Evolutionary conservation across 1,140 invertebrate genomes (phyloP).

Genomic region (Tetranychus urticae): DNA sequence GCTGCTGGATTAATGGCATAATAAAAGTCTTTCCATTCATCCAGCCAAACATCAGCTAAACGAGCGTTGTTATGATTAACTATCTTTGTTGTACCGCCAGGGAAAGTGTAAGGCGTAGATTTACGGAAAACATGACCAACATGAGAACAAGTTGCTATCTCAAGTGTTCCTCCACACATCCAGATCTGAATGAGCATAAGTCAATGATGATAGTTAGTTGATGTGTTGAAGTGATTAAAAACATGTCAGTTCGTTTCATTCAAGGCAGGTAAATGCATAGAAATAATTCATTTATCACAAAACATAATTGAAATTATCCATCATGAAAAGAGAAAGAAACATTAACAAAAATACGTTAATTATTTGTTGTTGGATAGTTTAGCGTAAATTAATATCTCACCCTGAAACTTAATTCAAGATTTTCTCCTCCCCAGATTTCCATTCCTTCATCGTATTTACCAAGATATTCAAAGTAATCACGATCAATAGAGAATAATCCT

Average conservation of each 20-base stretch:
- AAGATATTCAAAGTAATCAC: conserved; percentile 87
- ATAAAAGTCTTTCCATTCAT: conserved; percentile 94
- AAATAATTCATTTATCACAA: background rate
- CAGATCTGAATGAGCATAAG: conserved; percentile 36
- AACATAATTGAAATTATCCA: background rate
- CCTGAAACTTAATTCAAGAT: conserved; percentile 1
- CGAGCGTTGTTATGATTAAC: conserved; percentile 95
- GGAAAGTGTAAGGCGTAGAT: conserved; percentile 95
- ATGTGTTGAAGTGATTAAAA: no score
- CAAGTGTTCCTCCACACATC: conserved; percentile 26
- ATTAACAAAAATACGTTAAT: no score
- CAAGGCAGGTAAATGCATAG: no score
- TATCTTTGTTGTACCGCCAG: conserved; percentile 86
- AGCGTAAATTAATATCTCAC: background rate
- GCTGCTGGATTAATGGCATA: conserved; percentile 91
- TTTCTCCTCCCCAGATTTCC: conserved; percentile 82
- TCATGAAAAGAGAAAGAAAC: background rate
- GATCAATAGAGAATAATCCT: conserved; percentile 85
- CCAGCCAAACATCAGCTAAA: conserved; percentile 88
- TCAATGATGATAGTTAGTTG: no score
- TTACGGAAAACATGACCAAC: conserved; percentile 94
- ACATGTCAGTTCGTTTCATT: no score
- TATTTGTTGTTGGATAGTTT: no score
- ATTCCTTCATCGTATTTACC: conserved; percentile 95
- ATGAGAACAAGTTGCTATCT: conserved; percentile 72